Conservation (phyloP, 2,113 vertebrate species). For the Paratilapia polleni region DNA sequence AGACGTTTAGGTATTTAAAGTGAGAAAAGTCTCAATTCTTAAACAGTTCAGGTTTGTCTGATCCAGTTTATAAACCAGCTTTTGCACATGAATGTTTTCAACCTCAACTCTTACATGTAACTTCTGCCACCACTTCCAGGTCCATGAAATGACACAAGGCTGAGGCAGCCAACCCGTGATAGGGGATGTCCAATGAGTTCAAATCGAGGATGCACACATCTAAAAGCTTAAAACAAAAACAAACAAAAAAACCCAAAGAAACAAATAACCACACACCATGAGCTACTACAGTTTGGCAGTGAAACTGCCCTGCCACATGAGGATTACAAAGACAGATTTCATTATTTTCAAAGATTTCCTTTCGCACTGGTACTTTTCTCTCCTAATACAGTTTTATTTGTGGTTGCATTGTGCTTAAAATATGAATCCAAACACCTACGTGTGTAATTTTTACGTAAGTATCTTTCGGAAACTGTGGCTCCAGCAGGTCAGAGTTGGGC, state of each 20-base stretch:
- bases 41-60: background rate
- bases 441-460: conserved; percentile 88
- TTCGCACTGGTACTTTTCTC: too few relatives aligned
- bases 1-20: too few relatives aligned
- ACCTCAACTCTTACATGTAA: conserved; percentile 78
- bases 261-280: too few relatives aligned
- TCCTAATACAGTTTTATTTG: background rate
- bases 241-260: too few relatives aligned
- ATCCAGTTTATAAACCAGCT: background rate
- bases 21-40: background rate
- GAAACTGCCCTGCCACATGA: background rate
- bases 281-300: background rate
- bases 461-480: conserved; percentile 91
- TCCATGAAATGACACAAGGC: conserved; percentile 87
- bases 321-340: background rate
- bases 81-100: background rate
- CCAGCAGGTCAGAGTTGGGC: conserved; percentile 82
- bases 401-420: background rate
- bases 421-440: conserved; percentile 64
- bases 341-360: too few relatives aligned
- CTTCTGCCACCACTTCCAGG: conserved; percentile 82
- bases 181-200: conserved; percentile 90
- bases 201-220: conserved; percentile 91
- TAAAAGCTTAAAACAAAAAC: conserved; percentile 85
- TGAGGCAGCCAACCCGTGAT: conserved; percentile 86